Evolutionary conservation across 2,113 vertebrate species (phyloP), one percentile per base, ranked within the genome.

Genomic region (Myotis davidii): DNA sequence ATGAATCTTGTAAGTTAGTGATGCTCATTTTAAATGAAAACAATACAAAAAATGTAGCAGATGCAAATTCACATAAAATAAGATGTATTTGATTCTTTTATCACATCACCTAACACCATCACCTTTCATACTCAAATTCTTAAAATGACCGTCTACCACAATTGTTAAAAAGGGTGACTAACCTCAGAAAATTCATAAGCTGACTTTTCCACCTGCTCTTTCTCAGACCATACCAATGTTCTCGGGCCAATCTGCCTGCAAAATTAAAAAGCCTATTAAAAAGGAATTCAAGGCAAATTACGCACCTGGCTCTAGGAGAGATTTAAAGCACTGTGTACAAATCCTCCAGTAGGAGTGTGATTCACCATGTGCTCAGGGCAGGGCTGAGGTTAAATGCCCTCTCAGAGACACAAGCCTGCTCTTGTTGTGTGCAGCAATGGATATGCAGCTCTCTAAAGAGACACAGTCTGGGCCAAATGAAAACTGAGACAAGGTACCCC

Each of bases 111-210:
- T 65, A 84, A 91, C 82, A 52, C 16, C 11, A 86, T 37, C 12
- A 0, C 39, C 67, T 79, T 77, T 78, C 42, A 70, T 12, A 17
- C 9, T 88, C 48, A 89, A 84, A 90, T 34, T 79, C 50, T 89
- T 70, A 65, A 89, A 64, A n/a, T 23, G 76, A 23, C 0, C 23
- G 2, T 48, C 82, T 92, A 48, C 11, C 27, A 52, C 9, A 32
- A 42, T 56, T 70, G 45, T 45, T 95, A 54, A 88, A 54, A 94
- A 83, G 77, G 61, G 2, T 32, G 29, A 34, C 82, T 79, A 92
- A 99, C 99, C 99, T 99, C 99, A 21, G 99, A 99, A 98, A 99
- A 99, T 98, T 99, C 99, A 61, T 98, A 99, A 1, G 99, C 99
- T 0, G 99, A 99, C 96, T 99, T 98, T 74, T 99, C 99, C 97